A percentile compares a stretch with the other conserved stretches of the same genome.
Conservation (phyloP, 2,797 vertebrate species). For the Mergus octosetaceus region DNA sequence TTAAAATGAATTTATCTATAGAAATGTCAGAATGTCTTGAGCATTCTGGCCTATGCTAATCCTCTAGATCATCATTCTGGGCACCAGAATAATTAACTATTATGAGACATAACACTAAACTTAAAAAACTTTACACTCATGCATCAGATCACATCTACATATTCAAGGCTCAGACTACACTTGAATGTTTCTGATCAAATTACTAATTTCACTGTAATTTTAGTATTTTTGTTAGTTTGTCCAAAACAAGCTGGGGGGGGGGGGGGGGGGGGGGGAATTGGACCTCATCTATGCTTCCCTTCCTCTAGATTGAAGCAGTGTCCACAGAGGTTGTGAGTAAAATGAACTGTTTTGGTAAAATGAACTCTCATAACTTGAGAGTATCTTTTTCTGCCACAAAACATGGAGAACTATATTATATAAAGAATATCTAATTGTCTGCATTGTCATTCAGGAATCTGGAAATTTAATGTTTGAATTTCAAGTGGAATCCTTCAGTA, state of each 20-base stretch:
- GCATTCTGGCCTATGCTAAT: neutral
- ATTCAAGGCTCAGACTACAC: neutral
- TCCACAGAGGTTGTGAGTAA: neutral
- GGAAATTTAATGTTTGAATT: neutral
- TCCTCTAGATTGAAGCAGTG: neutral
- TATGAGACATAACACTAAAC: neutral
- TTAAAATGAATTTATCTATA: slow-evolving; percentile 6
- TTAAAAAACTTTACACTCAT: neutral
- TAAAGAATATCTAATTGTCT: neutral
- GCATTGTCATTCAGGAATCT: neutral
- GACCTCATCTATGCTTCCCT: neutral
- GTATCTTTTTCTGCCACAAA: neutral
- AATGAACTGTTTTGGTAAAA: neutral
- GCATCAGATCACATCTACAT: neutral
- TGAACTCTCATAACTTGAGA: neutral
- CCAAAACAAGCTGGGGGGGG: neutral
- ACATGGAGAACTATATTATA: neutral
- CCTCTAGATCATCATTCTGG: neutral
- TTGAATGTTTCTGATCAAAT: neutral
- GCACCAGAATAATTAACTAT: neutral
- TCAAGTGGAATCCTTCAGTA: neutral
- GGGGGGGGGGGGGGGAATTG: too few relatives aligned
- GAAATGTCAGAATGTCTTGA: neutral
- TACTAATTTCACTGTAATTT: neutral
- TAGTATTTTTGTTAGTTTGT: neutral